These are phyloP conservation scores for Hirtodrosophila histrioides DNA, from an alignment of 2,888 invertebrate genomes.

Conservation along the genomic window DNA sequence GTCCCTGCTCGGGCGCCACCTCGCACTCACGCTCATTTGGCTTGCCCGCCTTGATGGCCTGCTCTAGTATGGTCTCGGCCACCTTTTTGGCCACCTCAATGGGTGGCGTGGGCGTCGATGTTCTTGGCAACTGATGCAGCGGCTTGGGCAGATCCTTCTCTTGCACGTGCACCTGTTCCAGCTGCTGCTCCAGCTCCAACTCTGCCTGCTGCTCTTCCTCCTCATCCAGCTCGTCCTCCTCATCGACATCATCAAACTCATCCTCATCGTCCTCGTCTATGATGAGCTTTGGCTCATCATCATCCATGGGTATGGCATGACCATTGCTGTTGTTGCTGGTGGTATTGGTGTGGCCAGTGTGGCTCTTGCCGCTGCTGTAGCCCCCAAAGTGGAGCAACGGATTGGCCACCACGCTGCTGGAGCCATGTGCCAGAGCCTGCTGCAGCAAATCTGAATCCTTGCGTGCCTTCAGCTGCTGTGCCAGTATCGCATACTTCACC, in stretches of 20 bases:
- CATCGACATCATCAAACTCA: conserved; percentile 68
- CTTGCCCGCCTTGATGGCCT: conserved; percentile 84
- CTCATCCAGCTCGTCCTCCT: conserved; percentile 60
- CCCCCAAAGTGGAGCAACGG: conserved; percentile 59
- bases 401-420: conserved; percentile 73
- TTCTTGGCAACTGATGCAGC: background rate
- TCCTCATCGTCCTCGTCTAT: conserved; percentile 84
- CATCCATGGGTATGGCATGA: conserved; percentile 83
- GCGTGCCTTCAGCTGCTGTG: conserved; percentile 90
- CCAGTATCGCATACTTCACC: conserved; percentile 90
- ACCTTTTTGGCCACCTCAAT: conserved; percentile 85
- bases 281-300: conserved; percentile 85
- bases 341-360: conserved; percentile 16
- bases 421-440: conserved; percentile 83
- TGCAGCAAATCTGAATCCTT: conserved; percentile 83
- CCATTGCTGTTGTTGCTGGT: conserved; percentile 58
- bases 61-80: conserved; percentile 86
- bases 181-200: conserved; percentile 34
- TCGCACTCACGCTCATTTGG: background rate
- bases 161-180: conserved; percentile 54
- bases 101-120: conserved; percentile 24
- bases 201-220: conserved; percentile 75
- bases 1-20: background rate
- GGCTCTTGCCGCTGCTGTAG: conserved; percentile 8
- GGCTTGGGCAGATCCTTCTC: conserved; percentile 25